Evolutionary conservation across 2,888 invertebrate genomes (phyloP).

Genomic region (Apamea anceps): DNA sequence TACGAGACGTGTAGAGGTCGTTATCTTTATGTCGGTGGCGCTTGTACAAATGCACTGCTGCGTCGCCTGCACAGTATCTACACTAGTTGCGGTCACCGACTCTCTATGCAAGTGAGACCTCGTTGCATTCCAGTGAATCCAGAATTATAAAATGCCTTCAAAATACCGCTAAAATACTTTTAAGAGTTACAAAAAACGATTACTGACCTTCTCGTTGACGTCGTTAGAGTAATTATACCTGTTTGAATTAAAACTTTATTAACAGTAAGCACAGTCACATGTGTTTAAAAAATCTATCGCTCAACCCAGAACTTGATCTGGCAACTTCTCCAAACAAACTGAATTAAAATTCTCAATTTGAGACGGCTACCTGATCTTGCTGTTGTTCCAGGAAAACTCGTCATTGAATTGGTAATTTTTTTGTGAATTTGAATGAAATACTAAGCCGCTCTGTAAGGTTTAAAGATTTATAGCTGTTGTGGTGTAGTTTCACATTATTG

Average conservation of each 20-base stretch:
- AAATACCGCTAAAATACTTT: background rate
- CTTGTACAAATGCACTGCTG: background rate
- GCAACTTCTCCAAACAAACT: constrained; percentile 67
- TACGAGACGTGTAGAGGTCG: background rate
- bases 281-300: background rate
- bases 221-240: background rate
- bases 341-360: constrained; percentile 62
- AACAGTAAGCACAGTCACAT: constrained; percentile 1
- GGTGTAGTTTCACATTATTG: constrained; percentile 16
- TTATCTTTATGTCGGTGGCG: constrained; percentile 1
- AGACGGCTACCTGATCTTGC: constrained; percentile 42
- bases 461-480: background rate
- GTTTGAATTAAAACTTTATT: background rate
- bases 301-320: constrained; percentile 17
- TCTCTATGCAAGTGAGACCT: background rate
- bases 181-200: background rate
- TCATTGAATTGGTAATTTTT: constrained; percentile 72
- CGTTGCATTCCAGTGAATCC: background rate
- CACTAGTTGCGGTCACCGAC: background rate
- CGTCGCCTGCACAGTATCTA: too few species aligned
- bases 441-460: background rate
- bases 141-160: background rate
- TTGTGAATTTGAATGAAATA: constrained; percentile 65
- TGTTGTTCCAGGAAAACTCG: constrained; percentile 53
- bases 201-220: constrained; percentile 37